phyloP scores from a whole-genome alignment of 2,113 vertebrate genomes.

The Hyla sarda region DNA sequence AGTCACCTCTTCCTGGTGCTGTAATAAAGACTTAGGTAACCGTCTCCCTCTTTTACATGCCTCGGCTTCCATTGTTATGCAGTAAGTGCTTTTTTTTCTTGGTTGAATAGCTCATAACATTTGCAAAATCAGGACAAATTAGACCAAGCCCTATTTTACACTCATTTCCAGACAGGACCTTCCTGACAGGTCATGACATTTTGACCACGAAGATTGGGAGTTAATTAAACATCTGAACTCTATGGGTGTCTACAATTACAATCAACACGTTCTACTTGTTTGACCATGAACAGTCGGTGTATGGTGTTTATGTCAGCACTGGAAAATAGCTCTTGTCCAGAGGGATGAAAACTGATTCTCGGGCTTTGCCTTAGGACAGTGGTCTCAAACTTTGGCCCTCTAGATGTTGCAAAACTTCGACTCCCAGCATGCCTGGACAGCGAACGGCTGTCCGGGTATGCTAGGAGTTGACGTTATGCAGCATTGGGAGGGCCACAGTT shows the following conservation, averaged over 20 bases:
- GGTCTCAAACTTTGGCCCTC: no score
- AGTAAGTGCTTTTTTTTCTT: neutral
- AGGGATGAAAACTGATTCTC: neutral
- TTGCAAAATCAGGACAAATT: neutral
- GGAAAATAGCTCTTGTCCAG: neutral
- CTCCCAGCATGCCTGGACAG: no score
- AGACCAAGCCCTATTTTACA: neutral
- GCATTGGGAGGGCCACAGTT: no score
- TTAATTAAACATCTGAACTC: neutral
- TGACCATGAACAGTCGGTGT: neutral
- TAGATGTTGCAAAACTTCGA: no score
- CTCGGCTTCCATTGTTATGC: neutral
- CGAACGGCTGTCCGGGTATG: no score
- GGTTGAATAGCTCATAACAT: neutral
- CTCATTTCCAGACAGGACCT: neutral
- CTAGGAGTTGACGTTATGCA: no score
- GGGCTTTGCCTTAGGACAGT: neutral
- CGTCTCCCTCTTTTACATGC: no score
- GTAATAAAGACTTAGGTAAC: no score
- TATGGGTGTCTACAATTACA: neutral
- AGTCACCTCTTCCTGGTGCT: no score
- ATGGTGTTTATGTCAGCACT: neutral
- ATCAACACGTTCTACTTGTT: slow-evolving; percentile 1
- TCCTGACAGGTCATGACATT: neutral
- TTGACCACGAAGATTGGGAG: neutral